Conservation (phyloP, 64 coral and sea anemone species). For the Anthopleura sola region DNA sequence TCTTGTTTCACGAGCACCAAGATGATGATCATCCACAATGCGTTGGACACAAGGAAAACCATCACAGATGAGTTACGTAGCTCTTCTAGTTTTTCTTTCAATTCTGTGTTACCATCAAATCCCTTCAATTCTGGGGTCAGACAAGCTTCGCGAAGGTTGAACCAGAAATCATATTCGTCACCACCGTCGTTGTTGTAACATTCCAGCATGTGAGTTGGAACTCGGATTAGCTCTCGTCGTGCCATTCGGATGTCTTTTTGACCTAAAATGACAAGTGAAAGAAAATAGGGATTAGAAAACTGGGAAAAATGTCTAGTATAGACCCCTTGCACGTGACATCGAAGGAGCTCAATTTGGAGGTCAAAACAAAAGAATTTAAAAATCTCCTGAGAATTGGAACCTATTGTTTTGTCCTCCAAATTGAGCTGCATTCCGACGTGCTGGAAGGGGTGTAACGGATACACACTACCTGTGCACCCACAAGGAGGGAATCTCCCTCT, state of each 20-base stretch:
- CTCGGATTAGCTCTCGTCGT: constrained; percentile 29
- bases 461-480: too few species aligned
- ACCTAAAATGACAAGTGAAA: constrained; percentile 7
- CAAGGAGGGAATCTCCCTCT: too few species aligned
- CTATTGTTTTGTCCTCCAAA: too few species aligned
- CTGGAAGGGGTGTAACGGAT: too few species aligned
- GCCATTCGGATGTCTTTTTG: constrained; percentile 57
- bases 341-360: too few species aligned
- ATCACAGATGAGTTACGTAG: constrained; percentile 43
- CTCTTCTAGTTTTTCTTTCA: constrained; percentile 62
- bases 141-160: constrained; percentile 30
- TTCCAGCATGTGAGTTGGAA: constrained; percentile 24
- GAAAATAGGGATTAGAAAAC: too few species aligned
- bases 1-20: constrained; percentile 41
- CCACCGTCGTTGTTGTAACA: constrained; percentile 39
- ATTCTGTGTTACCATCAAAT: constrained; percentile 16
- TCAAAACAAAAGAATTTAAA: too few species aligned
- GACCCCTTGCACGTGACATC: too few species aligned
- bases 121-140: constrained; percentile 39
- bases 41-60: constrained; percentile 48
- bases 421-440: too few species aligned
- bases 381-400: too few species aligned
- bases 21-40: constrained; percentile 61
- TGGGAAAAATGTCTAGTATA: too few species aligned
- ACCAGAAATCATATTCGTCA: constrained; percentile 67